Evolutionary conservation across 2,797 vertebrate genomes (phyloP).

Genomic region (Macrochelys suwanniensis): DNA sequence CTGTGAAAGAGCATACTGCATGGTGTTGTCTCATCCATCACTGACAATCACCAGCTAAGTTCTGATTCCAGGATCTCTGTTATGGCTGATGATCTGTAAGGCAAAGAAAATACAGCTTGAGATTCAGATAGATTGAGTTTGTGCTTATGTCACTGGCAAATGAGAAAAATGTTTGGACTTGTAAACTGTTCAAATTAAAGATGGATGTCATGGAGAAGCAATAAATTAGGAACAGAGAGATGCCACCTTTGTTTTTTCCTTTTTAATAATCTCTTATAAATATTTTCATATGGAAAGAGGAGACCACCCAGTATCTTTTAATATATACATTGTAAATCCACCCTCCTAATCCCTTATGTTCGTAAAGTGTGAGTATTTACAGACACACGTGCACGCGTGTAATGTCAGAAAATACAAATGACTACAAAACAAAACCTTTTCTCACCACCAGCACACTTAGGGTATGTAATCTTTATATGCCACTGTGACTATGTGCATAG

Average conservation of each 20-base stretch:
- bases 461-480: neutral
- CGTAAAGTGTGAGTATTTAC: neutral
- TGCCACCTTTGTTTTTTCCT: neutral
- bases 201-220: neutral
- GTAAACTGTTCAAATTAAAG: neutral
- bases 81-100: constrained; percentile 13
- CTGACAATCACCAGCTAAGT: neutral
- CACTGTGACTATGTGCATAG: neutral
- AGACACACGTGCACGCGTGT: neutral
- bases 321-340: rapidly evolving
- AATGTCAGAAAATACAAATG: neutral
- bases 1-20: constrained; percentile 11
- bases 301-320: neutral
- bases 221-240: neutral
- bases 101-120: neutral
- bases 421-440: neutral
- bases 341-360: rapidly evolving
- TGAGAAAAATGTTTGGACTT: neutral
- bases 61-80: neutral
- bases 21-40: constrained; percentile 41
- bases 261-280: neutral
- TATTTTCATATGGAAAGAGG: neutral
- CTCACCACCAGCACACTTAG: neutral
- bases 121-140: constrained; percentile 19
- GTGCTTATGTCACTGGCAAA: neutral